Percentiles rank a stretch among this genome's conserved stretches.
These are phyloP conservation scores for Standfussiana lucernea DNA, from an alignment of 2,888 invertebrate species.

Conservation along the genomic window DNA sequence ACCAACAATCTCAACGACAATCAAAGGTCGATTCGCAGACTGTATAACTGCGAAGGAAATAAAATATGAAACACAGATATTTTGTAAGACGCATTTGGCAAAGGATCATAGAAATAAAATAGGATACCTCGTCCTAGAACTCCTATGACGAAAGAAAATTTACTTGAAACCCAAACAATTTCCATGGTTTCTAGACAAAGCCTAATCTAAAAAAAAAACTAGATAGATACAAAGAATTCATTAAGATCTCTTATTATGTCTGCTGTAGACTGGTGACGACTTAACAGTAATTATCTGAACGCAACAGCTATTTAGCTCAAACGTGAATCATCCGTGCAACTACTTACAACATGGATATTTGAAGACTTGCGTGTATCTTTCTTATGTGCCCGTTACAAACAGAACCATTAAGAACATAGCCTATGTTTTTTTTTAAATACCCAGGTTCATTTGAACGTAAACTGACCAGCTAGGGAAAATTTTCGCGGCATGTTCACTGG, in stretches of 20 bases:
- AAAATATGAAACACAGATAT: not conserved
- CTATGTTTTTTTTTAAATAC: not conserved
- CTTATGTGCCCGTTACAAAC: not conserved
- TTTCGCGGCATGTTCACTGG: not conserved
- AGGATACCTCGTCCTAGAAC: not conserved
- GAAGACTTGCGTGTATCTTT: not conserved
- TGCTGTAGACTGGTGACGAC: constrained; percentile 14
- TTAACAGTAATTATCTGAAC: constrained; percentile 34
- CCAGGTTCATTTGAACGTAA: not conserved
- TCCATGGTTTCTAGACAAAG: not conserved
- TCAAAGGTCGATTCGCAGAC: constrained; percentile 45
- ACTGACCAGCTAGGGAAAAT: too few species aligned
- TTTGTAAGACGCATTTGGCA: constrained; percentile 4
- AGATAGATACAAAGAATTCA: constrained; percentile 19
- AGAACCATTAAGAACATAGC: not conserved
- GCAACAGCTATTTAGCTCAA: constrained; percentile 36
- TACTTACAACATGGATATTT: constrained; percentile 18
- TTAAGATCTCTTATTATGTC: constrained; percentile 29
- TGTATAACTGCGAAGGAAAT: constrained; percentile 11
- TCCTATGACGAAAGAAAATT: not conserved
- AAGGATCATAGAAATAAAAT: not conserved
- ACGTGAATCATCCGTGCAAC: constrained; percentile 42
- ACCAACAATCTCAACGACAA: constrained; percentile 34
- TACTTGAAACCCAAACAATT: not conserved
- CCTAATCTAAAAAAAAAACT: not conserved